Percentiles rank a stretch among this genome's conserved stretches.
These are phyloP conservation scores for Ceratosolen solmsi DNA, from an alignment of 1,140 invertebrate genomes.

Conservation along the genomic window DNA sequence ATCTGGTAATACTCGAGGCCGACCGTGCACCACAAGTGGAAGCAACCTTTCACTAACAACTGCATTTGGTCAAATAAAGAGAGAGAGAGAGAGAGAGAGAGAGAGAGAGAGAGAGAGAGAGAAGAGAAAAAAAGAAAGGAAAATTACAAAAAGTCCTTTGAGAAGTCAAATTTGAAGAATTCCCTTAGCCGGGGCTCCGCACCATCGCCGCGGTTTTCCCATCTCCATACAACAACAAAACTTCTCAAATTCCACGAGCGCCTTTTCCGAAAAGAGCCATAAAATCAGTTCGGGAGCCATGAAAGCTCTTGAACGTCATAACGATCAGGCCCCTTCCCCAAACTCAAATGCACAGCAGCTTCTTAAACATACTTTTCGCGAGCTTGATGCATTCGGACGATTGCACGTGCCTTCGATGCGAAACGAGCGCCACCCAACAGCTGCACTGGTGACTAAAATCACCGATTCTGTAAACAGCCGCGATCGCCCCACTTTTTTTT, in stretches of 20 bases:
- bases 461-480: slow-evolving; percentile 57
- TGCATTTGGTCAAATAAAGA: not conserved
- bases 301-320: not conserved
- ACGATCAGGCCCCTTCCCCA: no score
- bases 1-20: not conserved
- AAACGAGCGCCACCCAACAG: not conserved
- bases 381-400: not conserved
- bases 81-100: no score
- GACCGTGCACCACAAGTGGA: not conserved
- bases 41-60: not conserved
- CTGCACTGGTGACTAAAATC: slow-evolving; percentile 3
- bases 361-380: not conserved
- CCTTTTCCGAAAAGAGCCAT: slow-evolving; percentile 46
- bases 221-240: not conserved
- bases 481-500: slow-evolving; percentile 51
- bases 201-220: not conserved
- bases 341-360: no score
- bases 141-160: not conserved
- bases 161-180: not conserved
- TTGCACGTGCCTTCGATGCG: not conserved
- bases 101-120: not conserved
- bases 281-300: slow-evolving; percentile 44
- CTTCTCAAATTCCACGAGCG: slow-evolving; percentile 7
- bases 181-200: not conserved
- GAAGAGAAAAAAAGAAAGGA: no score